Evolutionary conservation across 2,113 vertebrate genomes (phyloP), one percentile per base, ranked within the genome.

Genomic region (Ictalurus punctatus): DNA sequence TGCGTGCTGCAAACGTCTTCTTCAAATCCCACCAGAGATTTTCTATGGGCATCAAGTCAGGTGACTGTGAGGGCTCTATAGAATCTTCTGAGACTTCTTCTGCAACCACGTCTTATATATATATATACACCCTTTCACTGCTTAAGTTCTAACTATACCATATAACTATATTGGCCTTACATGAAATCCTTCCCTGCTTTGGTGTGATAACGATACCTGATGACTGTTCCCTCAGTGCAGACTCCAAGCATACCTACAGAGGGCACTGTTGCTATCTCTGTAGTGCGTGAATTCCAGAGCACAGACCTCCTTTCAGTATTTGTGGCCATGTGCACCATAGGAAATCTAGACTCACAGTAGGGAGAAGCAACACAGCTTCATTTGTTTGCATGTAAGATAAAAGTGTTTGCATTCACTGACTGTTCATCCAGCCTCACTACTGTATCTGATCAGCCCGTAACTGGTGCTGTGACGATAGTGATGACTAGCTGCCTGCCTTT

Each of bases 191-290:
- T 80, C 69, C 78, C 78, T 81, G 27, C 78, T 56, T 3, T 81
- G 52, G 48, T 27, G 74, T 48, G 40, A 44, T 16, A 25, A 52
- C 44, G 25, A 80, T 80, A 6, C 76, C 44, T 54, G 76, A 10
- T 54, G 44, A 79, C 23, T 54, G 9, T 61, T 61, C 63, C 2
- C 23, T 63, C 14, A 14, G 30, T 81, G 40, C 76, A 85, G 0
- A 76, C 86, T 34, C 23, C 0, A 67, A 61, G 67, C 65, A 13
- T 67, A 88, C 90, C 90, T 91, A 92, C 86, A 93, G 94, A 90
- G 93, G 94, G 94, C 95, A 94, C 92, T 94, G 90, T 94, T 90
- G 92, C 90, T 90, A 91, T 94, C 87, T 83, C 88, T 90, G 78
- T 84, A 25, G 30, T 56, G 71, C 67, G 74, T 65, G 58, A 37